These are phyloP conservation scores for Pocillopora damicornis DNA, from an alignment of 64 coral and sea anemone species.

Conservation along the genomic window DNA sequence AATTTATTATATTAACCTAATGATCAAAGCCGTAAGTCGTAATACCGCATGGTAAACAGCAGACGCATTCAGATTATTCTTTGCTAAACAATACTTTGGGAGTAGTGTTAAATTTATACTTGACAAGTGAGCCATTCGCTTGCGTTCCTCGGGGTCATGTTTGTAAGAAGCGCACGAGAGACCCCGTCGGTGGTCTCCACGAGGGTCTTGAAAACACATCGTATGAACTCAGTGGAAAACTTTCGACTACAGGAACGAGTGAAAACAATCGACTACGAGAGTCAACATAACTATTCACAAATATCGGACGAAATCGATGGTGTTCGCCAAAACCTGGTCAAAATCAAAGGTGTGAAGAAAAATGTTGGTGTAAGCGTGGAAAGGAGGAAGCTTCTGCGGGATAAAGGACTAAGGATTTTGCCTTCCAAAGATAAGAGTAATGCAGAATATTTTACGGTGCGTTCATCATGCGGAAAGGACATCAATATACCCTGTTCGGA, in stretches of 20 bases:
- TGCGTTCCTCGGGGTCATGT: background rate
- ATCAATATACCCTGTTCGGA: constrained; percentile 45
- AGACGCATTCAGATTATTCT: background rate
- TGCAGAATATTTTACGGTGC: constrained; percentile 36
- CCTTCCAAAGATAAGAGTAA: constrained; percentile 14
- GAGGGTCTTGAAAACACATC: constrained; percentile 67
- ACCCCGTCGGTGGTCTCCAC: constrained; percentile 75
- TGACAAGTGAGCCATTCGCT: background rate
- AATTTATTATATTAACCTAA: background rate
- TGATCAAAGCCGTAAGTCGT: background rate
- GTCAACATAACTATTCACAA: constrained; percentile 60
- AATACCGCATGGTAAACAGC: background rate
- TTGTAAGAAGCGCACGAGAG: constrained; percentile 35
- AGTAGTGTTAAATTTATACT: background rate
- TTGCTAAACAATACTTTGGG: background rate
- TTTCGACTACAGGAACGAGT: constrained; percentile 74
- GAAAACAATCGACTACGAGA: constrained; percentile 62
- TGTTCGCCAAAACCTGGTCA: constrained; percentile 71
- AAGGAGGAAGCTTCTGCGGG: constrained; percentile 66
- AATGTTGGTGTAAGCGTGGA: constrained; percentile 66
- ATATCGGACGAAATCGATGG: constrained; percentile 91
- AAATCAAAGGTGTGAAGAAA: constrained; percentile 72
- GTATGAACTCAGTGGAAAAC: constrained; percentile 65
- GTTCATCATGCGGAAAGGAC: constrained; percentile 48
- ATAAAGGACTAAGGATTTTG: constrained; percentile 65